These are phyloP conservation scores for Etheostoma spectabile DNA, from an alignment of 2,113 vertebrate species.

Conservation along the genomic window DNA sequence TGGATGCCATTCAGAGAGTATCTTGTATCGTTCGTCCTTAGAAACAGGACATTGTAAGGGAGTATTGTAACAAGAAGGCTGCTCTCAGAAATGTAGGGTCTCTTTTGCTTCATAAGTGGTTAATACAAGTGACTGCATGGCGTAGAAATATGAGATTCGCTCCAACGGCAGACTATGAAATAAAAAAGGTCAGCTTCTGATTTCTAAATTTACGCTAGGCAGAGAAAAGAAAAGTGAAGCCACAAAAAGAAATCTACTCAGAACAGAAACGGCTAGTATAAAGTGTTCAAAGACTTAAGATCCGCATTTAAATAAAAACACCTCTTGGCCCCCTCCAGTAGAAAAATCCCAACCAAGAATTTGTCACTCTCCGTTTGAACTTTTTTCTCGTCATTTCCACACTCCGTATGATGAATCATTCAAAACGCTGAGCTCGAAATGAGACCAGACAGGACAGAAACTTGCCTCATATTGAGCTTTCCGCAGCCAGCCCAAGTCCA, in stretches of 20 bases:
- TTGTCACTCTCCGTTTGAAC: constrained; percentile 68
- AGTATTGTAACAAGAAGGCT: constrained; percentile 9
- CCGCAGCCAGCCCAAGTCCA: constrained; percentile 64
- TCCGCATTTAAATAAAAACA: constrained; percentile 72
- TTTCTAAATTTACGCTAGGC: constrained; percentile 36
- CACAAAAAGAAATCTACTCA: constrained; percentile 38
- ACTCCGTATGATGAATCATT: constrained; percentile 68
- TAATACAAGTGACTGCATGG: constrained; percentile 9
- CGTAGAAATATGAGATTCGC: neutral
- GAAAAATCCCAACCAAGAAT: constrained; percentile 61
- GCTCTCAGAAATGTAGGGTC: constrained; percentile 8
- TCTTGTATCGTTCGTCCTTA: constrained; percentile 43
- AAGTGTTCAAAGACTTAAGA: constrained; percentile 59
- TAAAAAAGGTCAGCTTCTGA: constrained; percentile 8
- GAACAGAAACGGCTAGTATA: constrained; percentile 34
- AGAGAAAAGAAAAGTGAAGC: constrained; percentile 36
- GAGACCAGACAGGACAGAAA: constrained; percentile 67
- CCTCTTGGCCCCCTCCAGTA: constrained; percentile 47
- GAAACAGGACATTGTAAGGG: constrained; percentile 47
- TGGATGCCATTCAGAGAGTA: constrained; percentile 65
- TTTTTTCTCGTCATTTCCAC: constrained; percentile 65
- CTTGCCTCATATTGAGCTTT: constrained; percentile 51
- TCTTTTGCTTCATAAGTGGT: constrained; percentile 21
- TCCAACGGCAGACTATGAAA: constrained; percentile 19
- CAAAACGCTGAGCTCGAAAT: constrained; percentile 64